Base-by-base conservation (phyloP, 2,797 vertebrate genomes). In the Hydrolagus colliei region DNA sequence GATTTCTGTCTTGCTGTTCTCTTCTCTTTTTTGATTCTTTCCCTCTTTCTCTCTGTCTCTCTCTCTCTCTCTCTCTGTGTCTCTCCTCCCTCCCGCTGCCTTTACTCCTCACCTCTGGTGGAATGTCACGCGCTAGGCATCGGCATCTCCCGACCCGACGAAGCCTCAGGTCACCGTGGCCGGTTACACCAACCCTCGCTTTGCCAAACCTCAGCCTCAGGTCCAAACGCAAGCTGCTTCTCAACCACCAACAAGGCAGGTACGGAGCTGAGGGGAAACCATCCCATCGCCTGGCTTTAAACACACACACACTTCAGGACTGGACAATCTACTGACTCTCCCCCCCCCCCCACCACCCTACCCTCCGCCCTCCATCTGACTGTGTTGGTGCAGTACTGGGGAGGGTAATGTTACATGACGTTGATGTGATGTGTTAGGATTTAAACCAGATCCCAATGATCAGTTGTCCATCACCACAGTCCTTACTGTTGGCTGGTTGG, bases 191-290 rank as follows among this genome's bases (percentile, higher is more conserved):
- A 90, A 91, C 90, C 91, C 90, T 90, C 93, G 91, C 89, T 94
- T 92, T 87, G 87, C 92, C 92, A 95, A 93, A 87, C 88, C 89
- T 86, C 88, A 92, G 91, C 88, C 89, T 86, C 88, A 92, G 91
- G 95, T 95, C 88, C 92, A 88, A 62, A 87, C 87, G 77, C 92
- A 91, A 87, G 87, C 87, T 93, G 65, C 91, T 14, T 92, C 93
- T 89, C 91, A 94, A 90, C 90, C 94, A 87, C 92, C 93, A 86
- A 94, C 94, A 92, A 93, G 89, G 89, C 96, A 98, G 97, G 97
- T 99, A 98, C 89, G 94, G 88, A 88, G 89, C 88, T 67, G 6
- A 86, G 8, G 77, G 0, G 68, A 63, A 11, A 52, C 35, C 6
- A 52, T 27, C 41, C 41, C 41, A 52, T 6, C 3, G 3, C 2